Percentiles rank a stretch among this genome's conserved stretches.
phyloP scores from a whole-genome alignment of 2,888 invertebrate genomes.

The Chrysodeixis includens region DNA sequence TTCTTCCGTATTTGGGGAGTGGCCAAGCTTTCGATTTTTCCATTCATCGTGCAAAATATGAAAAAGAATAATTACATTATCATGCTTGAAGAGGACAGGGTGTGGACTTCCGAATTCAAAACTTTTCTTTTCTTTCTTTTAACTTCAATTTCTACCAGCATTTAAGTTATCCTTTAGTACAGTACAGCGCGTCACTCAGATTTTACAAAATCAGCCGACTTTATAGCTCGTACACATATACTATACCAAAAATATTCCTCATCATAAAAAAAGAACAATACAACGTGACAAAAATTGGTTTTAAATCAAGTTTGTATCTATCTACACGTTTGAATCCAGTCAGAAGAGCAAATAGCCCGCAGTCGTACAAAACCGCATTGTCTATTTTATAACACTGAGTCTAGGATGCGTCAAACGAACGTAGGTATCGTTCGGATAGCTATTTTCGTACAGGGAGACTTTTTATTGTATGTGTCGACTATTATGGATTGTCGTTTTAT shows the following conservation, averaged over 20 bases:
- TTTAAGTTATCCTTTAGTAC: too few species aligned
- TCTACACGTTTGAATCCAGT: not conserved
- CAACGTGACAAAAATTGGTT: not conserved
- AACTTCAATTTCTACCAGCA: too few species aligned
- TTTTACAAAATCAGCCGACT: too few species aligned
- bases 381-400: constrained; percentile 1
- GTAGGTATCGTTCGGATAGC: not conserved
- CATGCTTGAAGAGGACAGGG: not conserved
- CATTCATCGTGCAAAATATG: not conserved
- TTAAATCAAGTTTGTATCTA: not conserved
- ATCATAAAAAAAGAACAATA: not conserved
- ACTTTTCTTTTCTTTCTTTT: too few species aligned
- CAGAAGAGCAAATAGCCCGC: not conserved
- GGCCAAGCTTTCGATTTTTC: not conserved
- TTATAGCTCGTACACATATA: not conserved
- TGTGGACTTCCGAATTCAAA: too few species aligned
- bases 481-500: constrained; percentile 6
- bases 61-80: not conserved
- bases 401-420: constrained; percentile 8
- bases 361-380: not conserved
- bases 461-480: constrained; percentile 7
- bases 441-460: constrained; percentile 5
- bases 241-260: not conserved
- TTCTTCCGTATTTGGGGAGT: not conserved
- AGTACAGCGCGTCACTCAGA: too few species aligned